Evolutionary conservation across 2,888 invertebrate genomes (phyloP).

Genomic region (Melanophora roralis): DNA sequence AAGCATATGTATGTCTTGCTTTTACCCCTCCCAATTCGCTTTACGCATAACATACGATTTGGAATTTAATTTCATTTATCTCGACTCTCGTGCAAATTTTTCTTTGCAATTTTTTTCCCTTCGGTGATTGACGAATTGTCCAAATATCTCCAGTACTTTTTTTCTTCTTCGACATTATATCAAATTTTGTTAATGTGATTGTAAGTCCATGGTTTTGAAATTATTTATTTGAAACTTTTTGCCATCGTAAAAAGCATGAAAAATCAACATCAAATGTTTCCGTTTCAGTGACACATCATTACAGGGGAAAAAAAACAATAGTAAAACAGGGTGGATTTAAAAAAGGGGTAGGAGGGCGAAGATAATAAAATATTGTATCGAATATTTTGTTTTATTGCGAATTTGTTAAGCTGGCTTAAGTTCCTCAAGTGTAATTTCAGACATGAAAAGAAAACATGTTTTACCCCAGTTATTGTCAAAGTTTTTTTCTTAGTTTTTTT

Average conservation of each 20-base stretch:
- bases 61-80: constrained; percentile 12
- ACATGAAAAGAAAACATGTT: neutral
- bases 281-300: constrained; percentile 49
- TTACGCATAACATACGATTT: neutral
- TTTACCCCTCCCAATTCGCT: constrained; percentile 7
- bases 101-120: neutral
- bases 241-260: constrained; percentile 32
- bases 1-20: constrained; percentile 31
- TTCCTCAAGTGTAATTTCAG: constrained; percentile 19
- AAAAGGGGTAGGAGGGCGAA: neutral
- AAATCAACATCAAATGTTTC: constrained; percentile 55
- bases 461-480: neutral
- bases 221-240: constrained; percentile 38
- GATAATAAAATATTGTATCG: neutral
- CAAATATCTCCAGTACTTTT: constrained; percentile 45
- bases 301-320: neutral
- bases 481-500: constrained; percentile 15
- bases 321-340: neutral
- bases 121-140: constrained; percentile 52
- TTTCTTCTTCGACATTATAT: constrained; percentile 11
- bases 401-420: constrained; percentile 20
- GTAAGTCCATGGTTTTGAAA: constrained; percentile 13
- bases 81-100: constrained; percentile 1
- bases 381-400: constrained; percentile 22
- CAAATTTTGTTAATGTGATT: constrained; percentile 16